Evolutionary conservation across 92 coral and sea anemone genomes (phyloP).

Genomic region (Galaxea fascicularis): DNA sequence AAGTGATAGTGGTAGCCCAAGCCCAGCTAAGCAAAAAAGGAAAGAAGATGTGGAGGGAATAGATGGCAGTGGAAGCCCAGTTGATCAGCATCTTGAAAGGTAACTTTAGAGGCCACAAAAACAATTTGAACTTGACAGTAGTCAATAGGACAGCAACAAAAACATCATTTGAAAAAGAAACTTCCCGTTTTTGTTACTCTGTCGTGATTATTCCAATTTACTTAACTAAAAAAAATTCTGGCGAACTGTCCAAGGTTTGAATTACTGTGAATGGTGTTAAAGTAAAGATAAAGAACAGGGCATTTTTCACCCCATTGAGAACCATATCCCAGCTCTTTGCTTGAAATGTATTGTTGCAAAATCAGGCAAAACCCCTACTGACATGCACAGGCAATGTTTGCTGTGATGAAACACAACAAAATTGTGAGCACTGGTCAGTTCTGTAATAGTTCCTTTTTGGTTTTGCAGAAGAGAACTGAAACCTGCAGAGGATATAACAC

Average conservation of each 20-base stretch:
- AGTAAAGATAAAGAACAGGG: too few species aligned
- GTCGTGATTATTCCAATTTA: too few species aligned
- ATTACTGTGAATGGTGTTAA: too few species aligned
- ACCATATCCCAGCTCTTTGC: too few species aligned
- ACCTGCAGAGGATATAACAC: constrained; percentile 78
- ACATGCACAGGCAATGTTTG: background rate
- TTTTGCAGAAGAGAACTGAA: constrained; percentile 34
- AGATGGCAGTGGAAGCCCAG: constrained; percentile 36
- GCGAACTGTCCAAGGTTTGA: too few species aligned
- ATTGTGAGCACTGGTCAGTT: constrained; percentile 14
- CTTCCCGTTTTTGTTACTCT: too few species aligned
- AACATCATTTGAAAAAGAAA: too few species aligned
- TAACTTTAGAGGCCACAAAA: background rate
- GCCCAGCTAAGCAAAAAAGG: constrained; percentile 39
- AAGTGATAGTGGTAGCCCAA: constrained; percentile 79
- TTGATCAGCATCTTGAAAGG: constrained; percentile 67
- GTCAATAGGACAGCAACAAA: too few species aligned
- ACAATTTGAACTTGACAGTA: background rate
- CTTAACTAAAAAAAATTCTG: too few species aligned
- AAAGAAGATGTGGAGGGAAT: constrained; percentile 31
- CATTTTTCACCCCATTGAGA: too few species aligned
- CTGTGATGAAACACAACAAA: background rate
- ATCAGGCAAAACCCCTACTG: too few species aligned
- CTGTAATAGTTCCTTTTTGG: background rate
- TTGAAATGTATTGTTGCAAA: too few species aligned